These are phyloP conservation scores for Ernsta delagoae DNA, from an alignment of 2,888 invertebrate genomes.

Conservation along the genomic window DNA sequence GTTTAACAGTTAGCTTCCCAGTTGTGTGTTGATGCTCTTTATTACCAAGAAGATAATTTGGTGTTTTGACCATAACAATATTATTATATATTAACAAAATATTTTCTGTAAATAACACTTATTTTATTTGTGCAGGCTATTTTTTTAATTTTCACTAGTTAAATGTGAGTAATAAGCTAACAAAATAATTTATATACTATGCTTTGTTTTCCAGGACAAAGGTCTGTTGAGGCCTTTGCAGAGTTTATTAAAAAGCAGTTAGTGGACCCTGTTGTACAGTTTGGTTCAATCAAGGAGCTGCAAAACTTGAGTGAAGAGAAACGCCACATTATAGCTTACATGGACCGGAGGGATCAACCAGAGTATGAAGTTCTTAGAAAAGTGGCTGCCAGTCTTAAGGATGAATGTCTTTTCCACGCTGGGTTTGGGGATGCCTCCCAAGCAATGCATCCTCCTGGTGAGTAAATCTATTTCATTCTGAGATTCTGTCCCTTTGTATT, in stretches of 20 bases:
- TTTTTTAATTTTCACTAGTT: too few species aligned
- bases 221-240: conserved; percentile 95
- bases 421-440: conserved; percentile 94
- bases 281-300: conserved; percentile 89
- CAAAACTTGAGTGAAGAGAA: conserved; percentile 91
- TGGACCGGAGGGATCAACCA: conserved; percentile 91
- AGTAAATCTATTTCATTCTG: neutral
- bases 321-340: conserved; percentile 95
- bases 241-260: conserved; percentile 95
- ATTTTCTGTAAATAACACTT: too few species aligned
- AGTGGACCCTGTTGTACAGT: conserved; percentile 93
- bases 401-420: conserved; percentile 97
- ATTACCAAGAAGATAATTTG: too few species aligned
- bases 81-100: too few species aligned
- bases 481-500: neutral
- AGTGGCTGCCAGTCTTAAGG: conserved; percentile 94
- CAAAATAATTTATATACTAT: too few species aligned
- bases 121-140: too few species aligned
- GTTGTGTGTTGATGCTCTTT: too few species aligned
- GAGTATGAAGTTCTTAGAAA: conserved; percentile 92
- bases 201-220: conserved; percentile 78
- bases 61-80: too few species aligned
- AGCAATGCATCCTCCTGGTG: conserved; percentile 90
- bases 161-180: too few species aligned
- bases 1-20: too few species aligned